Evolutionary conservation across 2,113 vertebrate genomes (phyloP), one percentile per base, ranked within the genome.

Genomic region (Ifrita kowaldi): DNA sequence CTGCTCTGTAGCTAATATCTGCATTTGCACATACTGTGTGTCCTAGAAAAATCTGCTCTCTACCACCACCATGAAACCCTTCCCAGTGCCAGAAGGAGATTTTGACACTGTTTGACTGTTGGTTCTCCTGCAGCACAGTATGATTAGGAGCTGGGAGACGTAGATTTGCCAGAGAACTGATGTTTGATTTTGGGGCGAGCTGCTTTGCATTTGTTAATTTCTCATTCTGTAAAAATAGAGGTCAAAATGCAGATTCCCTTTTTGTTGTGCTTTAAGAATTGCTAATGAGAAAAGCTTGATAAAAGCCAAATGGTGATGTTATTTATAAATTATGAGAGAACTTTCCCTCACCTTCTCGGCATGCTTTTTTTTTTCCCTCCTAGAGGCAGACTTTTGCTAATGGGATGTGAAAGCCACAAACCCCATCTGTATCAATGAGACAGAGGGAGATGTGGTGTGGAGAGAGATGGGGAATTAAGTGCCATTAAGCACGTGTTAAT

Each of bases 391-490:
- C 55, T 89, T 96, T 79, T 35, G 21, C 63, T 89, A 56, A 67
- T 82, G 33, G 87, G 32, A 68, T 87, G 79, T 71, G 79, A 92
- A 96, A 92, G 71, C 77, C 67, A 50, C 90, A 94, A 30, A 79
- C 73, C 39, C 89, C 63, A 59, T 90, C 52, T 78, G 32, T 87
- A 74, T 90, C 84, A 83, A 11, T 75, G 37, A 55, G 74, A 68
- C 20, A 24, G 46, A 28, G 23, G 23, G 50, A 49, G 50, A 44
- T 28, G 63, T 71, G 32, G 46, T 57, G 35, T 57, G 64, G 56
- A 35, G 47, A 30, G 71, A 63, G 64, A 56, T 42, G 68, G 41
- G 62, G 47, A 33, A 71, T 94, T 91, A 87, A 75, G 35, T 65
- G 49, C 68, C 2, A 4, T 92, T 91, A 68, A 81, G 83, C 35